Base-by-base conservation (phyloP, 2,113 vertebrate genomes). In the Tor tambroides region DNA sequence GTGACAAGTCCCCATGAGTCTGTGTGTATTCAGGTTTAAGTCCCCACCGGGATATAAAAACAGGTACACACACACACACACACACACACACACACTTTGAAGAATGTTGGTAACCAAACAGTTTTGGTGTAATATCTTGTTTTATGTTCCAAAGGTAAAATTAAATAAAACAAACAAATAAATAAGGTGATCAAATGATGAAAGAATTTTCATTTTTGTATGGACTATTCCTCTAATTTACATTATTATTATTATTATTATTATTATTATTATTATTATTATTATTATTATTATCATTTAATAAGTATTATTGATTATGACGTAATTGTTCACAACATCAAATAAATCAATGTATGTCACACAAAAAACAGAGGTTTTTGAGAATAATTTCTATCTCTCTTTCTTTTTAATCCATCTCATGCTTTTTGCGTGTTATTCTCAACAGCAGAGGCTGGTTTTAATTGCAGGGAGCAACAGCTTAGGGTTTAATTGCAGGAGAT, bases 381-480 rank as follows among this genome's bases (percentile, higher is more conserved):
- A 75, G 21, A 43, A 75, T 75, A 23, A 75, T 46, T 46, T 78
- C 7, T 17, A 2, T 11, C 17, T 43, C 19, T 41, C 35, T 28
- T 23, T 49, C 63, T 59, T 11, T 32, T 51, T 51, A 10, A 49
- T 35, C 63, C 23, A 65, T 49, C 9, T 83, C 19, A 23, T n/a
- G 63, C 63, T 71, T 69, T 69, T 35, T 46, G 26, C 0, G 1
- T 12, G 38, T 35, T 54, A 32, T 69, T 83, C 41, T 67, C 7
- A 67, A 32, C 63, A 83, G 61, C 63, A 35, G 63, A 23, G 11
- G 28, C 61, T 49, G 38, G 35, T 32, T 71, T 32, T 83, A 69
- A 69, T 30, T 30, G 41, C 38, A 82, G 59, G 23, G 80, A 82
- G 80, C 38, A 82, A 41, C 79, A 41, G 76, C 15, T 78, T 81